These are phyloP conservation scores for Myotis yumanensis DNA, from an alignment of 2,113 vertebrate species.

Conservation along the genomic window DNA sequence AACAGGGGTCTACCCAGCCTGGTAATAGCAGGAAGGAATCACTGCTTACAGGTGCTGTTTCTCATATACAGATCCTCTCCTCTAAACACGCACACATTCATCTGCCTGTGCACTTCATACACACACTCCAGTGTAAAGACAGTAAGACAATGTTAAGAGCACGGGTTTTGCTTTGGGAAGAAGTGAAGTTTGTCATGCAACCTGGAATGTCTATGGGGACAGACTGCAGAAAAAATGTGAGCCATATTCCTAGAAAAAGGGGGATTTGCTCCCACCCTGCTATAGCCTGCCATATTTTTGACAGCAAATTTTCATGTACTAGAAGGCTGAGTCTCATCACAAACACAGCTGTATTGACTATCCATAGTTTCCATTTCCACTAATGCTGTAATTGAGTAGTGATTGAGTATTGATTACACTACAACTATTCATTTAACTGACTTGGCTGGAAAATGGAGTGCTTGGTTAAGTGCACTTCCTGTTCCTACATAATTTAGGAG, in stretches of 20 bases:
- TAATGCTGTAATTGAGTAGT: not conserved
- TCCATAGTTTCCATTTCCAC: not conserved
- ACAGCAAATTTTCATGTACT: not conserved
- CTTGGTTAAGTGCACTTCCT: conserved; percentile 44
- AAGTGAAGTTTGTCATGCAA: not conserved
- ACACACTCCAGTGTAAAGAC: not conserved
- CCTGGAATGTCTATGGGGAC: not conserved
- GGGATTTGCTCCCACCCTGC: not conserved
- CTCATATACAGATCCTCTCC: not conserved
- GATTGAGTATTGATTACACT: not conserved
- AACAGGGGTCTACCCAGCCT: not conserved
- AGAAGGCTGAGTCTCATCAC: not conserved
- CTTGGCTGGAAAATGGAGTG: not conserved
- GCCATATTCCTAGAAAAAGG: not conserved
- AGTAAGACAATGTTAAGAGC: not conserved
- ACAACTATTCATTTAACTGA: conserved; percentile 34
- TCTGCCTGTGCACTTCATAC: not conserved
- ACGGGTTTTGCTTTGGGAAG: not conserved
- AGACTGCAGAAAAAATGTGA: not conserved
- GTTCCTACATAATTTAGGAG: conserved; percentile 47
- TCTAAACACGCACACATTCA: not conserved
- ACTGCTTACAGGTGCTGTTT: not conserved
- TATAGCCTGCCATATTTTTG: not conserved
- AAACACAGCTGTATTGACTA: not conserved
- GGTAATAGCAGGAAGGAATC: not conserved